A percentile compares a stretch with the other conserved stretches of the same genome.
Conservation (phyloP, 2,113 vertebrate species). For the Atrichornis clamosus region DNA sequence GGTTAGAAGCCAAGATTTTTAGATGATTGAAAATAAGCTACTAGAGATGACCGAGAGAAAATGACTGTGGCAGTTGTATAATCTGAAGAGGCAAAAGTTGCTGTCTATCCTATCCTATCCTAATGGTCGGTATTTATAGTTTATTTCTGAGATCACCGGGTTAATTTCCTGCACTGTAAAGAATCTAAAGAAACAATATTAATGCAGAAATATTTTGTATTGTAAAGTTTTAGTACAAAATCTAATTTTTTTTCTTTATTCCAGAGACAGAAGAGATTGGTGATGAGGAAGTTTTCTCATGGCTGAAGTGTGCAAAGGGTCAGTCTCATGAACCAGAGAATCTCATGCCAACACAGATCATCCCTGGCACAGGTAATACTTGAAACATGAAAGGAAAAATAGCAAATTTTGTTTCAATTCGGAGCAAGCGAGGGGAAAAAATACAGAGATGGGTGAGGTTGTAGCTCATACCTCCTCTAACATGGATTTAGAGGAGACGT, state of each 20-base stretch:
- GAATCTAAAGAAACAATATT: not conserved
- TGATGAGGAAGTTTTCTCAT: conserved; percentile 97
- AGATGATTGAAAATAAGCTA: not conserved
- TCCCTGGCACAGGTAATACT: conserved; percentile 92
- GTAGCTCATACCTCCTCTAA: not conserved
- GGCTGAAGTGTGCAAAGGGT: conserved; percentile 98
- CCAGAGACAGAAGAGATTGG: conserved; percentile 86
- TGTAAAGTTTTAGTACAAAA: not conserved
- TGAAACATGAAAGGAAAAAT: not conserved
- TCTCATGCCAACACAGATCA: conserved; percentile 99
- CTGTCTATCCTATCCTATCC: not conserved
- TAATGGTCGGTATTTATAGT: not conserved
- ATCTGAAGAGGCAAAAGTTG: not conserved
- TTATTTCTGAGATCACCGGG: not conserved
- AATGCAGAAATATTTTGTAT: not conserved
- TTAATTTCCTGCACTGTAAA: not conserved
- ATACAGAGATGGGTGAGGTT: not conserved
- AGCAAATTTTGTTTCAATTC: not conserved
- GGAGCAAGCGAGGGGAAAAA: not conserved
- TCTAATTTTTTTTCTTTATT: not conserved
- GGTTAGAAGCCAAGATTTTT: not conserved
- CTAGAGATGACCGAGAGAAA: not conserved
- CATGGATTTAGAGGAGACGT: not conserved
- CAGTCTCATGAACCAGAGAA: conserved; percentile 97
- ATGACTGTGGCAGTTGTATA: not conserved